A percentile compares a stretch with the other conserved stretches of the same genome.
Evolutionary conservation across 1,140 invertebrate genomes (phyloP).

Genomic region (Andrena cerasifolii): DNA sequence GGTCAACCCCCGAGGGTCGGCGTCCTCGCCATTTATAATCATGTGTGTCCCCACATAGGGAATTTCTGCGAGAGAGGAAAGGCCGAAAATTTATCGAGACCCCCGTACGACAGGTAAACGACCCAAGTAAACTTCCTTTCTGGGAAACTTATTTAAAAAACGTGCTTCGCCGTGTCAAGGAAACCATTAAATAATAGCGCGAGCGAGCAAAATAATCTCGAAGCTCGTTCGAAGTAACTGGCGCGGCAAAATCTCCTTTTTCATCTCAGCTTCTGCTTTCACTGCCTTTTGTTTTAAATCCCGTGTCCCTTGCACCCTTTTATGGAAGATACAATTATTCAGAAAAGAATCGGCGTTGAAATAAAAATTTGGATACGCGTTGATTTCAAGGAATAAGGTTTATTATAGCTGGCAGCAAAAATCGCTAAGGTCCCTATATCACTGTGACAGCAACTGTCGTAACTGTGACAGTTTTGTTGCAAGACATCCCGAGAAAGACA

Average conservation of each 20-base stretch:
- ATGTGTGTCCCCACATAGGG: conserved; percentile 32
- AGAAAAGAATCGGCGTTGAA: background rate
- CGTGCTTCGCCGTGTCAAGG: too few relatives aligned
- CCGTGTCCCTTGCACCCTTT: too few relatives aligned
- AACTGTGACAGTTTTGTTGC: conserved; percentile 10
- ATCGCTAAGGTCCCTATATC: conserved; percentile 26
- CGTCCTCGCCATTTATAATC: conserved; percentile 44
- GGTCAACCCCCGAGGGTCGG: conserved; percentile 44
- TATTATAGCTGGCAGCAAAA: background rate
- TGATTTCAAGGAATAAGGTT: background rate
- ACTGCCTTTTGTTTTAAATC: too few relatives aligned
- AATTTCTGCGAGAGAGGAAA: conserved; percentile 30
- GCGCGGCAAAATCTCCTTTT: too few relatives aligned
- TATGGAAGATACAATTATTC: too few relatives aligned
- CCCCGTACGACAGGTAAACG: conserved; percentile 31
- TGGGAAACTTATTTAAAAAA: conserved; percentile 10
- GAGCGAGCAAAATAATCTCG: too few relatives aligned
- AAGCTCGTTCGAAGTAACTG: too few relatives aligned
- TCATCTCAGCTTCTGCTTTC: too few relatives aligned
- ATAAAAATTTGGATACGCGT: background rate
- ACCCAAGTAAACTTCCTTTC: conserved; percentile 17
- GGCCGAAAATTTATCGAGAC: conserved; percentile 47
- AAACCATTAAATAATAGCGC: background rate
- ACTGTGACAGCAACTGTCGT: too few relatives aligned
- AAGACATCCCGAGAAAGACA: background rate